Conservation (phyloP, 2,113 vertebrate genomes). For the Psilopogon haemacephalus region DNA sequence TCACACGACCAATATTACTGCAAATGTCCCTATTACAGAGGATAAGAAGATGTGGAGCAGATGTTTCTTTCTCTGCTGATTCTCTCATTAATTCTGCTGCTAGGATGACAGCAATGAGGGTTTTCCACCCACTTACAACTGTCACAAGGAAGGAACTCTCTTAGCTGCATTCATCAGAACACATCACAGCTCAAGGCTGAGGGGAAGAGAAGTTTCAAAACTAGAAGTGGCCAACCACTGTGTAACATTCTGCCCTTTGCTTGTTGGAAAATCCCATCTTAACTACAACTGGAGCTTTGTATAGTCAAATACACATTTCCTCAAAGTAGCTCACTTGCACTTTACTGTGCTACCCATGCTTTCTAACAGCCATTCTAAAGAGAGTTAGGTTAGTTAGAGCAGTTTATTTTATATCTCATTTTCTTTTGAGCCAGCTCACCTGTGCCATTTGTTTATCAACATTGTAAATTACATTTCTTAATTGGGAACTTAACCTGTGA, state of each 20-base stretch:
- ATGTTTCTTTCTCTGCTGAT: not conserved
- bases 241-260: not conserved
- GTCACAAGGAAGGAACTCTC: not conserved
- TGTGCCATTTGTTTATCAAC: constrained; percentile 1
- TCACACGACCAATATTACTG: not conserved
- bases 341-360: not conserved
- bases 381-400: too few species aligned
- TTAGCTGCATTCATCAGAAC: not conserved
- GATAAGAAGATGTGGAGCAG: not conserved
- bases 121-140: not conserved
- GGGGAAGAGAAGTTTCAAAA: not conserved
- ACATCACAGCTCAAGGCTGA: not conserved
- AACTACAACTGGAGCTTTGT: not conserved
- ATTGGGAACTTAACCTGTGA: not conserved
- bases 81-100: not conserved
- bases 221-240: not conserved
- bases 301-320: not conserved
- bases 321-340: not conserved
- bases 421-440: not conserved
- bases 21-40: not conserved
- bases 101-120: not conserved
- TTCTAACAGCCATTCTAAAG: not conserved
- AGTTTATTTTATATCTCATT: not conserved
- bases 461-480: not conserved
- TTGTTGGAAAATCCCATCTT: not conserved